These are phyloP conservation scores for Agrochola lychnidis DNA, from an alignment of 2,888 invertebrate species.

Conservation along the genomic window DNA sequence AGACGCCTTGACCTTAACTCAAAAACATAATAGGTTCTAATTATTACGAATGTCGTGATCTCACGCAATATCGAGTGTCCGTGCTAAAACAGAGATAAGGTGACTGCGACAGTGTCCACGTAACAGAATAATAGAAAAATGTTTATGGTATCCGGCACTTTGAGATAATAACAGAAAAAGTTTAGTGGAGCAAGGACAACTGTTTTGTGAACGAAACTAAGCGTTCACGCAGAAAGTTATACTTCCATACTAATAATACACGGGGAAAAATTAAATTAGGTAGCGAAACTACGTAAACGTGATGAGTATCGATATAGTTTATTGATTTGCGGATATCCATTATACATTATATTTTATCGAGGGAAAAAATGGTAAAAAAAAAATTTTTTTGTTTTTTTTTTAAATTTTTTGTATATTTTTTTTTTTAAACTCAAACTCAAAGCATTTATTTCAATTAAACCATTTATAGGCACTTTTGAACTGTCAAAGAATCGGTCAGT, in stretches of 20 bases:
- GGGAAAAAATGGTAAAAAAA: too few species aligned
- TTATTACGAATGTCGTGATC: conserved; percentile 62
- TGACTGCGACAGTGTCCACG: conserved; percentile 39
- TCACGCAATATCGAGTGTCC: conserved; percentile 52
- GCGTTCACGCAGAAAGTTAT: conserved; percentile 14
- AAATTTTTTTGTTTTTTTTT: too few species aligned
- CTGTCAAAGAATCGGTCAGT: too few species aligned
- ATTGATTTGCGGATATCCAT: too few species aligned
- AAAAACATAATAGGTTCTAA: conserved; percentile 40
- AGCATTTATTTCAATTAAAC: too few species aligned
- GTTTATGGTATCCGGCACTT: conserved; percentile 59
- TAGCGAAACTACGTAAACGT: too few species aligned
- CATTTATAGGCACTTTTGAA: too few species aligned
- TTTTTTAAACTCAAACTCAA: too few species aligned
- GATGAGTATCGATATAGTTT: too few species aligned
- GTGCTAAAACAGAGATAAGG: conserved; percentile 36
- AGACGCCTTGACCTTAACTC: conserved; percentile 54
- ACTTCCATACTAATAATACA: neutral
- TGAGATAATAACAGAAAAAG: conserved; percentile 66
- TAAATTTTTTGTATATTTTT: too few species aligned
- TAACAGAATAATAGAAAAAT: conserved; percentile 55
- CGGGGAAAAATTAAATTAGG: too few species aligned
- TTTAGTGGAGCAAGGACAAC: conserved; percentile 70
- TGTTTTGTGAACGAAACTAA: conserved; percentile 51
- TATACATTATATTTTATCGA: too few species aligned